Evolutionary conservation across 2,797 vertebrate species (phyloP).

Genomic region (Argyrosomus regius): DNA sequence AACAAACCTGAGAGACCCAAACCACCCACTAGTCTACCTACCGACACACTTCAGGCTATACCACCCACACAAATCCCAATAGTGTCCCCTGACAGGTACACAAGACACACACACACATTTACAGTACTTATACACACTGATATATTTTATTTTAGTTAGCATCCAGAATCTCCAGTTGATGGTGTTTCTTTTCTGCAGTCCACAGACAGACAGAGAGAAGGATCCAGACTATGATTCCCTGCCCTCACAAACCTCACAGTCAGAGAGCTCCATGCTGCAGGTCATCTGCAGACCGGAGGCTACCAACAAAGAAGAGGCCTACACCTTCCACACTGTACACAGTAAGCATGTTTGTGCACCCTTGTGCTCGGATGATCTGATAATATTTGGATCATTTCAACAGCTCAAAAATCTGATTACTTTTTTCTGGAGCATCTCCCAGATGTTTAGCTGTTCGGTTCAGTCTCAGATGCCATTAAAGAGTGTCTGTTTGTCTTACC

Average conservation of each 20-base stretch:
- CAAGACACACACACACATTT: background rate
- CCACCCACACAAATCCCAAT: conserved; percentile 83
- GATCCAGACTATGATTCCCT: conserved; percentile 89
- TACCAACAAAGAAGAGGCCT: conserved; percentile 89
- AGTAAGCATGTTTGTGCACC: conserved; percentile 74
- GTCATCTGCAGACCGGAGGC: conserved; percentile 97
- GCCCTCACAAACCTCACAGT: conserved; percentile 92
- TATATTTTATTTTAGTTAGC: background rate
- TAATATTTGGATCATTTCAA: conserved; percentile 26
- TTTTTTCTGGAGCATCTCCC: conserved; percentile 40
- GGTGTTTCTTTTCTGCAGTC: conserved; percentile 70
- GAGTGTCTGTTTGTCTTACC: conserved; percentile 40
- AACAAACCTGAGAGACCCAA: conserved; percentile 75
- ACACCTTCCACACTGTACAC: conserved; percentile 89
- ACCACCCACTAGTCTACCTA: conserved; percentile 84
- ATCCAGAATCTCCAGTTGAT: background rate
- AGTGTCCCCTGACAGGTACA: conserved; percentile 88
- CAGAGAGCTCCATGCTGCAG: conserved; percentile 97
- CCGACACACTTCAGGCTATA: conserved; percentile 73
- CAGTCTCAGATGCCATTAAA: background rate
- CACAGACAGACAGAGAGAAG: conserved; percentile 88
- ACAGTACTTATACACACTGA: background rate
- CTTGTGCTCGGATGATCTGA: background rate
- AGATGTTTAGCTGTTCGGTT: conserved; percentile 23
- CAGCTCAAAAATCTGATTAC: conserved; percentile 21